A percentile compares a stretch with the other conserved stretches of the same genome.
Conservation (phyloP, 2,888 invertebrate genomes). For the Brenthis ino region DNA sequence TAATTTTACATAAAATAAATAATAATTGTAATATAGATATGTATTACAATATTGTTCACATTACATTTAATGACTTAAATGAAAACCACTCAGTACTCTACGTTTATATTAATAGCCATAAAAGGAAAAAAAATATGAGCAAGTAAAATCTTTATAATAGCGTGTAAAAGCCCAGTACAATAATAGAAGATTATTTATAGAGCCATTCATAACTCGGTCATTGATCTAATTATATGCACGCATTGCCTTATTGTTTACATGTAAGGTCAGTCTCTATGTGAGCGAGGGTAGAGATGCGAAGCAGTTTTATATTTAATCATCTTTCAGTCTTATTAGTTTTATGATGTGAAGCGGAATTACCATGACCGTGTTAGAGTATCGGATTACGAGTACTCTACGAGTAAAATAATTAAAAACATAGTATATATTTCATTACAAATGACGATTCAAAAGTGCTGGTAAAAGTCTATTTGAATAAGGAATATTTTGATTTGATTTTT, state of each 20-base stretch:
- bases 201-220: conserved; percentile 28
- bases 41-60: no score
- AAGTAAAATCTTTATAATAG: neutral
- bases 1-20: neutral
- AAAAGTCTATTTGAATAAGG: no score
- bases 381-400: no score
- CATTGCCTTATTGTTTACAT: neutral
- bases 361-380: no score
- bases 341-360: no score
- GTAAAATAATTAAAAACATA: no score
- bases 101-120: neutral
- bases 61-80: no score
- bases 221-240: conserved; percentile 29
- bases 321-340: no score
- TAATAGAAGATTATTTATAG: conserved; percentile 27
- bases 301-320: neutral
- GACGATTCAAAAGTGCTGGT: no score
- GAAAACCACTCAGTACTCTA: neutral
- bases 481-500: no score
- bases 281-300: neutral
- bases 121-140: neutral
- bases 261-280: conserved; percentile 2
- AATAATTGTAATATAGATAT: neutral
- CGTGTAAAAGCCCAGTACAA: conserved; percentile 6
- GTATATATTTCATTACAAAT: no score